Conservation (phyloP, 1,140 invertebrate species). For the Neuroterus valhalla region DNA sequence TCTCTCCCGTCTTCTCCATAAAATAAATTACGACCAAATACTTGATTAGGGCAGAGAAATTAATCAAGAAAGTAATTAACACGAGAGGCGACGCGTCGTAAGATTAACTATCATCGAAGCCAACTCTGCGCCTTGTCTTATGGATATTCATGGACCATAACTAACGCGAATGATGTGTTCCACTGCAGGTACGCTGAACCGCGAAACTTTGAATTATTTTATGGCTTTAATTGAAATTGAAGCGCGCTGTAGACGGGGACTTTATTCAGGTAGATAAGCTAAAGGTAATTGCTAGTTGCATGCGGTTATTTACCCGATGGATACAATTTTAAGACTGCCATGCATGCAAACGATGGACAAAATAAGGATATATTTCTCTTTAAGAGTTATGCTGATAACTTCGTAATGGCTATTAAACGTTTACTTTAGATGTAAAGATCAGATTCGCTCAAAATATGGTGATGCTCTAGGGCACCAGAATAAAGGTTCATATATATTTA, state of each 20-base stretch:
- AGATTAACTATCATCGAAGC: constrained; percentile 39
- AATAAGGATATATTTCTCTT: constrained; percentile 1
- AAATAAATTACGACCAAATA: neutral
- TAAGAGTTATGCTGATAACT: constrained; percentile 27
- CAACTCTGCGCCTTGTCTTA: constrained; percentile 37
- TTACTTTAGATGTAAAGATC: constrained; percentile 4
- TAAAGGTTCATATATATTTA: neutral
- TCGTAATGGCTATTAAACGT: neutral
- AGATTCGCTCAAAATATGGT: neutral
- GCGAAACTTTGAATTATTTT: constrained; percentile 38
- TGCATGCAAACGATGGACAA: constrained; percentile 19
- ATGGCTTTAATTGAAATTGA: constrained; percentile 40
- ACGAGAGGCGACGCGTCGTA: constrained; percentile 37
- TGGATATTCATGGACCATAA: constrained; percentile 35
- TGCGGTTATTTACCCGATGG: constrained; percentile 15
- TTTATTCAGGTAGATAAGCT: neutral
- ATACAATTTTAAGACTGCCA: constrained; percentile 1
- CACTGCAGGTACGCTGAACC: constrained; percentile 7
- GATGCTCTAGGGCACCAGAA: neutral
- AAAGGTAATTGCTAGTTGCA: constrained; percentile 19
- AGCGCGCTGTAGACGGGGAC: neutral
- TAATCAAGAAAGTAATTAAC: constrained; percentile 40
- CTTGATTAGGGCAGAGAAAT: neutral
- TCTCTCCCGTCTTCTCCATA: neutral
- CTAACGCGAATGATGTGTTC: constrained; percentile 3